Conservation (phyloP, 2,113 vertebrate species). For the Seriola dumerili region DNA sequence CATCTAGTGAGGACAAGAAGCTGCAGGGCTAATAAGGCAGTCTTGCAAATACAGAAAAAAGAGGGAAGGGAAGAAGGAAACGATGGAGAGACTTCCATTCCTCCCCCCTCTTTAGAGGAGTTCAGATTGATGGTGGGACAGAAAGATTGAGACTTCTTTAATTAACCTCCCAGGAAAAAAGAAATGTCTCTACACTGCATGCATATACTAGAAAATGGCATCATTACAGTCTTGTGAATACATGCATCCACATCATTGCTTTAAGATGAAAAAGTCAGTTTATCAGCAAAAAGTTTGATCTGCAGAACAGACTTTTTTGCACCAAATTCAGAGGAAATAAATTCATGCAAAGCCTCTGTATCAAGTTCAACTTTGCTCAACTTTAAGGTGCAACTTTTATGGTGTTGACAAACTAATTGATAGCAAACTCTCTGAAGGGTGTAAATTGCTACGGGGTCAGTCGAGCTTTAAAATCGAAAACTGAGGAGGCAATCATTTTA, state of each 20-base stretch:
- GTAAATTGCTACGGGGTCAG: background rate
- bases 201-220: slow-evolving; percentile 29
- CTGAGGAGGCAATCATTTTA: background rate
- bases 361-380: background rate
- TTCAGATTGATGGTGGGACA: slow-evolving; percentile 55
- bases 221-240: slow-evolving; percentile 40
- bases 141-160: slow-evolving; percentile 58
- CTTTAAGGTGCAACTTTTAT: background rate
- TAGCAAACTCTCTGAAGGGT: background rate
- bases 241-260: background rate
- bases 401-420: background rate
- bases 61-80: slow-evolving; percentile 48
- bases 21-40: slow-evolving; percentile 74
- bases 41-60: slow-evolving; percentile 65
- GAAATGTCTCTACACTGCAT: slow-evolving; percentile 14
- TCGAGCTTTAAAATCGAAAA: background rate
- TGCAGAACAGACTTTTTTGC: background rate
- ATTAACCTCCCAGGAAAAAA: slow-evolving; percentile 44
- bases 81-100: slow-evolving; percentile 68
- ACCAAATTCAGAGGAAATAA: background rate
- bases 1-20: slow-evolving; percentile 64
- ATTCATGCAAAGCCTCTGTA: background rate
- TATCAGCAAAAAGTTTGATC: slow-evolving; percentile 23
- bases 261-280: slow-evolving; percentile 3
- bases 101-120: slow-evolving; percentile 55